Evolutionary conservation across 2,888 invertebrate species (phyloP).

Genomic region (Tuta absoluta): DNA sequence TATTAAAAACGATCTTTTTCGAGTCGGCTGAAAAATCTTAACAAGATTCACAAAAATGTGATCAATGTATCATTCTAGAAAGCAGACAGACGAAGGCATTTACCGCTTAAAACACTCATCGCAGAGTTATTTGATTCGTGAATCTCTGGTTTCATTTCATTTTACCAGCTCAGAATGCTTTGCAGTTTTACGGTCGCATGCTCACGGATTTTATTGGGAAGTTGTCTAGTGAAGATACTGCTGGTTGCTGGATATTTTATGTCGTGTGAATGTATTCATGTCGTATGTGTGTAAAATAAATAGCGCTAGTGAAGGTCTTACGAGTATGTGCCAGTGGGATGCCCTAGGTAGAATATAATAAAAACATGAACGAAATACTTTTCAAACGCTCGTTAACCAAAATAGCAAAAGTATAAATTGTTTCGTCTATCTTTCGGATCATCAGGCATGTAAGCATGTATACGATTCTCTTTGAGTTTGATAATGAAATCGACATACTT

Average conservation of each 20-base stretch:
- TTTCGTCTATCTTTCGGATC: too few species aligned
- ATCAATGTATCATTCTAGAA: not conserved
- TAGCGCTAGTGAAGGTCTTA: too few species aligned
- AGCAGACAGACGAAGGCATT: not conserved
- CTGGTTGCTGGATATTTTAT: not conserved
- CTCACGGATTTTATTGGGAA: not conserved
- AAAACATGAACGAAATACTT: too few species aligned
- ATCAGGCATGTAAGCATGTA: too few species aligned
- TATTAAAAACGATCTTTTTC: too few species aligned
- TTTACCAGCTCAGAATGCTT: not conserved
- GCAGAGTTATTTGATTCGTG: slow-evolving; percentile 4
- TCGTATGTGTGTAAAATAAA: too few species aligned
- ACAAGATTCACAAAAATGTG: not conserved
- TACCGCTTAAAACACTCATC: slow-evolving; percentile 2
- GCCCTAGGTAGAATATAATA: too few species aligned
- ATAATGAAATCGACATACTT: not conserved
- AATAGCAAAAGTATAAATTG: too few species aligned
- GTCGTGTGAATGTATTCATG: not conserved
- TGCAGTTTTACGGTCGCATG: slow-evolving; percentile 12
- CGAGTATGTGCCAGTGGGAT: too few species aligned
- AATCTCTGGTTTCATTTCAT: slow-evolving; percentile 12
- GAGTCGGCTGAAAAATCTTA: too few species aligned
- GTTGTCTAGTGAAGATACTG: not conserved
- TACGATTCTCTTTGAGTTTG: too few species aligned
- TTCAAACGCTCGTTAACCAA: too few species aligned